Evolutionary conservation across 2,888 invertebrate species (phyloP), one percentile per base, ranked within the genome.

Genomic region (Norana najaformis): DNA sequence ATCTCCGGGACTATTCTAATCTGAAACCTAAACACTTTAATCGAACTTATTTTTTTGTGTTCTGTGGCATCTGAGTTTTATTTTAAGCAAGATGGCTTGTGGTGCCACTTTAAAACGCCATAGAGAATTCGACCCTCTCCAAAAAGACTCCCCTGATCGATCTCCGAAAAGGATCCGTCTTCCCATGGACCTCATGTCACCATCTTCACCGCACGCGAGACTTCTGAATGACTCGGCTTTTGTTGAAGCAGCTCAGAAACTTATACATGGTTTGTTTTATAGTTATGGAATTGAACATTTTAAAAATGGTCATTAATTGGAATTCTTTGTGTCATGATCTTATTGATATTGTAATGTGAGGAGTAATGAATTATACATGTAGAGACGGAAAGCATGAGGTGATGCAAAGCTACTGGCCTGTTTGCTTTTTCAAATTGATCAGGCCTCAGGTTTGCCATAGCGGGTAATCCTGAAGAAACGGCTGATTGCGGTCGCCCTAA

Each of bases 51-150:
- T 69, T 69, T n/a, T 16, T 69, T 69, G n/a, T 69, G 69, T n/a
- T 69, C n/a, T 69, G 69, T 69, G 69, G 30, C 69, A 69, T 69
- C n/a, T 69, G 69, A 69, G 69, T 69, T 69, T 69, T n/a, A 69
- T 69, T 69, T 69, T 30, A n/a, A 69, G n/a, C n/a, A 69, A 47
- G 30, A 88, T 88, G 88, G 88, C 88, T 47, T 88, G 88, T n/a
- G 88, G 88, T 36, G 88, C 88, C 18, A 88, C 88, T 34, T 37
- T 88, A 37, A 88, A 88, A 47, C 34, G 88, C 34, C 39, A 39
- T 39, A 35, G 47, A 8, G 88, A 88, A 38, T 88, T 39, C 39
- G 88, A 88, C 37, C 39, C 47, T 5, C 88, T 88, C 37, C 47
- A 85, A 23, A 35, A 85, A 37, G 37, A 39, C 88, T 88, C 88